These are phyloP conservation scores for Cyrtorhinus lividipennis DNA, from an alignment of 1,140 invertebrate species.

Conservation along the genomic window DNA sequence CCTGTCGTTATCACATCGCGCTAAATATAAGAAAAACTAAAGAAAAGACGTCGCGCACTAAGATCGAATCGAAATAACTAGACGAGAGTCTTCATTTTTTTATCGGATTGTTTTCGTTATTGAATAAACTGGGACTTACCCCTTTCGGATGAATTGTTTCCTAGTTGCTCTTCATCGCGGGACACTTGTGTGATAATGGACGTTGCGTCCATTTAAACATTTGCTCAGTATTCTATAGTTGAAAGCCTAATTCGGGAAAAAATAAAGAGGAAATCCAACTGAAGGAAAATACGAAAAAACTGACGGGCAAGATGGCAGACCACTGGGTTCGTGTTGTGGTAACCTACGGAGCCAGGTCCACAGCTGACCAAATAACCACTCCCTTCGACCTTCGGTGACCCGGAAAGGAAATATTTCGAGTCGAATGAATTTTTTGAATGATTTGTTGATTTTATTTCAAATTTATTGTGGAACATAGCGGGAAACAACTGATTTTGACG, in stretches of 20 bases:
- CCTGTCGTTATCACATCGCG: too few relatives aligned
- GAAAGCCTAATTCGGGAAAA: background rate
- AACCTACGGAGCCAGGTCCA: conserved; percentile 13
- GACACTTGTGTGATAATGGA: conserved; percentile 95
- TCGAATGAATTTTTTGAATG: too few relatives aligned
- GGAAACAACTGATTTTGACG: too few relatives aligned
- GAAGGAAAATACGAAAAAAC: conserved; percentile 5
- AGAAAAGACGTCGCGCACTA: too few relatives aligned
- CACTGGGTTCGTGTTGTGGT: conserved; percentile 19
- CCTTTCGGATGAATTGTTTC: conserved; percentile 80
- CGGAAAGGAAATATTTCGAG: too few relatives aligned
- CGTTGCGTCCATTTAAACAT: conserved; percentile 93
- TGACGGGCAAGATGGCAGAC: conserved; percentile 19
- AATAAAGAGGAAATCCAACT: background rate
- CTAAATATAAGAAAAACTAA: too few relatives aligned
- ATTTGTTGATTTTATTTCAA: too few relatives aligned
- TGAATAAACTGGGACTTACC: conserved; percentile 43
- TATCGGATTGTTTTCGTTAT: background rate
- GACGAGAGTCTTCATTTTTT: too few relatives aligned
- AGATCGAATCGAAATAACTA: too few relatives aligned
- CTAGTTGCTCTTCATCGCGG: conserved; percentile 89
- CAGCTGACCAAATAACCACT: background rate
- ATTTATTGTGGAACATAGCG: too few relatives aligned
- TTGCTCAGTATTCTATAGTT: conserved; percentile 34
- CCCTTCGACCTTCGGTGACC: too few relatives aligned